Evolutionary conservation across 1,140 invertebrate genomes (phyloP), one percentile per base, ranked within the genome.

Genomic region (Mylabris phalerata): DNA sequence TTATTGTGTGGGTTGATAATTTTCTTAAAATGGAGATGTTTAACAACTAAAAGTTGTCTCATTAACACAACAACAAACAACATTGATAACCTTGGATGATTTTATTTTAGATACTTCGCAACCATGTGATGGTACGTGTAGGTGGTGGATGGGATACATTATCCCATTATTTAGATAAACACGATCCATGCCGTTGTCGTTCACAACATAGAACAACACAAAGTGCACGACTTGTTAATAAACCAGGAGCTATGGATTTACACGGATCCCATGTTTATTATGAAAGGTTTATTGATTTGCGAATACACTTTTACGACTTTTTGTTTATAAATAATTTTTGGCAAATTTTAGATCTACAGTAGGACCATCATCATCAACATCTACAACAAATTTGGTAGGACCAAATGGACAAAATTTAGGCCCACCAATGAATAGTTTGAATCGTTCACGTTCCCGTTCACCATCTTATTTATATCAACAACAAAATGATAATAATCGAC

Each of bases 121-220:
- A 91, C 61, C 95, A 98, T 80, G 93, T 98, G 49, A 98, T 98
- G 95, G 94, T 98, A 11, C 84, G 95, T 59, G 95, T 98, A 9
- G 95, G 95, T 0, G 95, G 95, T 7, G 95, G 94, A 25, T 98
- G 95, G 95, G 95, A 98, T 74, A 98, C 95, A 0, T 77, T 98
- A 19, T 87, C 93, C 62, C 92, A 98, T 73, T 98, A 96, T 76
- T 77, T 98, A 72, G 91, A 95, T 75, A 95, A 96, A 74, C 95
- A 98, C 73, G 95, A 98, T 75, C 95, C 95, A 0, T 98, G 95
- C 77, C 83, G 95, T 48, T 96, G 93, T 76, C 80, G 84, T 65
- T 83, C 85, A 4, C 82, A 84, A 63, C 84, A 85, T 68, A 77
- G 83, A 46, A 77, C 80, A 27, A 82, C 82, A 0, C 78, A 84